phyloP scores from a whole-genome alignment of 2,888 invertebrate genomes.

The Mongoloraphidia duomilia region DNA sequence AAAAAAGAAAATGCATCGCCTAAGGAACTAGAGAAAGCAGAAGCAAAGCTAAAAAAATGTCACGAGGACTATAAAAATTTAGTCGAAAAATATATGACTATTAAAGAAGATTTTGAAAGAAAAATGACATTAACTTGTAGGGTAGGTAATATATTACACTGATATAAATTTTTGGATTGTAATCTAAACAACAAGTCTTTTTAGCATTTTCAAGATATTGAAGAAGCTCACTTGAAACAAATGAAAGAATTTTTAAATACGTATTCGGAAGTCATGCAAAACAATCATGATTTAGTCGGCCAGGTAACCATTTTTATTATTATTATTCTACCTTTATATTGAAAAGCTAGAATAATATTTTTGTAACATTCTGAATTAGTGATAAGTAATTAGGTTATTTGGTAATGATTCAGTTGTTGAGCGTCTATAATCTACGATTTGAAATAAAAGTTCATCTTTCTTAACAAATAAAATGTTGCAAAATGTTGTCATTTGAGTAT shows the following conservation, averaged over 20 bases:
- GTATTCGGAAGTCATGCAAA: conserved; percentile 75
- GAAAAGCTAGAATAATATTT: neutral
- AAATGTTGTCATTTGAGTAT: no score
- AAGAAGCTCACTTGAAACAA: conserved; percentile 80
- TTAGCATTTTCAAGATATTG: conserved; percentile 85
- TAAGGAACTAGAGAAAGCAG: conserved; percentile 88
- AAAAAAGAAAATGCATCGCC: conserved; percentile 79
- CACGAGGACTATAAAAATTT: conserved; percentile 88
- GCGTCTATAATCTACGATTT: no score
- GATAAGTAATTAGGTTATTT: no score
- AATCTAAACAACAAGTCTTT: conserved; percentile 6
- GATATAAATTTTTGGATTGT: neutral
- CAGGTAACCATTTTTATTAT: conserved; percentile 35
- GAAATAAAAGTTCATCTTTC: no score
- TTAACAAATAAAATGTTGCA: no score
- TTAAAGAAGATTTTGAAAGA: conserved; percentile 88
- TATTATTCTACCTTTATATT: conserved; percentile 3
- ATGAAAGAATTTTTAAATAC: conserved; percentile 91
- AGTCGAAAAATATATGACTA: conserved; percentile 81
- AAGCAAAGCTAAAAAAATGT: conserved; percentile 80
- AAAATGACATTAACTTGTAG: conserved; percentile 89
- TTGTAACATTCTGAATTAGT: no score
- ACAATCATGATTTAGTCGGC: conserved; percentile 81
- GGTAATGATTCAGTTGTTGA: no score
- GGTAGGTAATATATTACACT: conserved; percentile 29